Base-by-base conservation (phyloP, 2,888 invertebrate species). In the Dynastes hyllus region DNA sequence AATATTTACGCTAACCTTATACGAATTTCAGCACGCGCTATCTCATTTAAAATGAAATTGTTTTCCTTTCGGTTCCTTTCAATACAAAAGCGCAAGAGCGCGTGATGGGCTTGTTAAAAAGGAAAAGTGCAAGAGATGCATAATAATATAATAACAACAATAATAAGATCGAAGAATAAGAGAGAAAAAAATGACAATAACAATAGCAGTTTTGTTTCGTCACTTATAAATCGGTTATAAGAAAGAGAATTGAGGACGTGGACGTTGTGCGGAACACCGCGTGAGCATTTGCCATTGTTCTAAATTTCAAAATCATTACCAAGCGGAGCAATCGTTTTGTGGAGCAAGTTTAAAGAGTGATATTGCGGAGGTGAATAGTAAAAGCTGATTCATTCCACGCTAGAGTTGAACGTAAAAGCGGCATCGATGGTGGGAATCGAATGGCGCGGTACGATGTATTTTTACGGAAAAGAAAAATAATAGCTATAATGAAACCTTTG, bases 251-350 rank as follows among this genome's bases (percentile, higher is more conserved):
- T 55, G 55, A 61, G 61, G 61, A 61, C 29, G 61, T 11, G 27
- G 27, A 61, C 11, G 29, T 29, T 27, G 61, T 29, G 11, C 29
- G 11, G 22, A 29, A 61, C 29, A 13, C 11, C 29, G 71, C 32
- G 22, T 71, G 71, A 55, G 37, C 22, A 40, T 32, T 27, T 73
- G 61, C 61, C 73, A 73, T 73, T 73, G 73, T 73, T 73, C 73
- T 73, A 73, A 73, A 73, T 73, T 73, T 73, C 73, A 73, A 73
- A 73, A 73, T 73, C 73, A 73, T 73, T 73, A 61, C 73, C 73
- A 73, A 45, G n/a, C 53, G 22, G 27, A 37, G 70, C 61, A 37
- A 73, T 40, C 22, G 40, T 61, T 73, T 73, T 73, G 61, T 73
- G 61, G 73, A 73, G 73, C 73, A 73, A 73, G 73, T 73, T 73